Conservation (phyloP, 2,797 vertebrate genomes). For the Diglossa cyanea region DNA sequence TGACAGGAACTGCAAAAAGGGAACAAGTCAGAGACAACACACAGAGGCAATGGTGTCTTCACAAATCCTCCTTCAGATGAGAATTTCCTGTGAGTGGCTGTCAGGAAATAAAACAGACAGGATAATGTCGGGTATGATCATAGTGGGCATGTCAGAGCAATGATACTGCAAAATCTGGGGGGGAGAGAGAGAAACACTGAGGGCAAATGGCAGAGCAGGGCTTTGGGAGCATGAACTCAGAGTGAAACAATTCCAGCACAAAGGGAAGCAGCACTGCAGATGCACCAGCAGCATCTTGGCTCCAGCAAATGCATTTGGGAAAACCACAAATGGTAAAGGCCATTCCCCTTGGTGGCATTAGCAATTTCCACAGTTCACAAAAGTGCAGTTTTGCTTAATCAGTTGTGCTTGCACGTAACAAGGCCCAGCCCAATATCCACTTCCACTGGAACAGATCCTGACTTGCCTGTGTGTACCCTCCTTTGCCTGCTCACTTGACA, state of each 20-base stretch:
- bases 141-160: background rate
- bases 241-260: background rate
- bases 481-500: background rate
- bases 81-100: slow-evolving; percentile 30
- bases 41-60: background rate
- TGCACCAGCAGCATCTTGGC: background rate
- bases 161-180: background rate
- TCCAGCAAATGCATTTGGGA: background rate
- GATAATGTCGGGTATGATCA: background rate
- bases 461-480: background rate
- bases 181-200: background rate
- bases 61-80: slow-evolving; percentile 55
- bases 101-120: background rate
- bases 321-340: background rate
- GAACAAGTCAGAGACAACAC: background rate
- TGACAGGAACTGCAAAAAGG: slow-evolving; percentile 19
- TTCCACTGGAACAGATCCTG: background rate
- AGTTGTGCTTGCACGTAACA: background rate
- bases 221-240: background rate
- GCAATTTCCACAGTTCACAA: background rate
- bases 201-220: background rate
- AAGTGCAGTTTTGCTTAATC: background rate
- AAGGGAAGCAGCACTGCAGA: background rate
- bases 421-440: background rate
- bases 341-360: background rate